Evolutionary conservation across 2,113 vertebrate species (phyloP).

Genomic region (Balaeniceps rex): DNA sequence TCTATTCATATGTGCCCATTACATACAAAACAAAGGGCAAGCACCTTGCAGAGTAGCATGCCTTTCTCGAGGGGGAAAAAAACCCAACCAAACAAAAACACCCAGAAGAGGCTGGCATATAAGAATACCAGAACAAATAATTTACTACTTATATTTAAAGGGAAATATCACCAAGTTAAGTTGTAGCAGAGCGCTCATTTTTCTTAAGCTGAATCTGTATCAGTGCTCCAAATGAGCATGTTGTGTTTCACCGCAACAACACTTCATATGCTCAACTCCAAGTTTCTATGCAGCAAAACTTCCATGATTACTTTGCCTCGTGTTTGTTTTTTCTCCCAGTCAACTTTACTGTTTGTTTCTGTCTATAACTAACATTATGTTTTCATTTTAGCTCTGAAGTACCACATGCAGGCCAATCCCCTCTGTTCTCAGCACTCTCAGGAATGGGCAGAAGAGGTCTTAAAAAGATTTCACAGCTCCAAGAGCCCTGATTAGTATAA

Average conservation of each 20-base stretch:
- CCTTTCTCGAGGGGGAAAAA: background rate
- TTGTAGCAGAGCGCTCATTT: background rate
- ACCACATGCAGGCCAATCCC: background rate
- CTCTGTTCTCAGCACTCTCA: background rate
- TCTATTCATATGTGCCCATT: background rate
- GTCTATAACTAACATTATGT: background rate
- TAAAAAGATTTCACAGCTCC: background rate
- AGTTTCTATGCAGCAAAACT: background rate
- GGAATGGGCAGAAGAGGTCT: background rate
- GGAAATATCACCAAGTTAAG: background rate
- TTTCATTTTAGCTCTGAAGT: background rate
- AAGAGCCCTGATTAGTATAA: background rate
- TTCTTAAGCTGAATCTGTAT: background rate
- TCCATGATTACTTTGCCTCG: background rate
- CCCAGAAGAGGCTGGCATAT: background rate
- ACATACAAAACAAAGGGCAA: background rate
- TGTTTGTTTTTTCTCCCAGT: background rate
- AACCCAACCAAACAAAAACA: background rate
- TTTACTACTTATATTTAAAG: background rate
- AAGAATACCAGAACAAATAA: background rate
- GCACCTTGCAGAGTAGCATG: background rate
- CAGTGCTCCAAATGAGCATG: background rate
- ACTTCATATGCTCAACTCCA: background rate
- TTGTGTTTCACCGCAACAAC: background rate
- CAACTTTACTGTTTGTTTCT: background rate